Base-by-base conservation (phyloP, 2,113 vertebrate species). In the Rutilus rutilus region DNA sequence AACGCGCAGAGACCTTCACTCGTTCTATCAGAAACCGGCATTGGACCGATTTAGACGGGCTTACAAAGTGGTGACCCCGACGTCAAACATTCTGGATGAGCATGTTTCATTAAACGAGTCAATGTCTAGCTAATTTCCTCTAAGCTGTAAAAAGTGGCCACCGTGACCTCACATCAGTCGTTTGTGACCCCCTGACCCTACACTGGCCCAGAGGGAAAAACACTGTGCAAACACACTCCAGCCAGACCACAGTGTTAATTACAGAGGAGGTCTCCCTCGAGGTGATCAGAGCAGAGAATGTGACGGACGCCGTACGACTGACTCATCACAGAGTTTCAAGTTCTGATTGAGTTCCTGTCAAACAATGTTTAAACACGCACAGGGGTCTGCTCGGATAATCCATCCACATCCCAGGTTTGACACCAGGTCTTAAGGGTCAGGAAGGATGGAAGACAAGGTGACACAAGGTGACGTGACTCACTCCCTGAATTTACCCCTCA, bases 271-370 rank as follows among this genome's bases (percentile, higher is more conserved):
- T 27, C 33, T 39, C 65, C 50, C 21, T 39, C 33, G 23, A 6
- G 81, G 82, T 11, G 54, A 75, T 25, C 30, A 6, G 11, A 60
- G 42, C 36, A 67, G 47, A 57, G n/a, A 80, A 30, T 52, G 42
- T 67, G 62, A 69, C 27, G 8, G 69, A 62, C 14, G n/a, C 2
- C 19, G 21, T 36, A 23, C 11, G 25, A 76, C 76, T 84, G 54
- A 84, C 84, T 87, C 80, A 86, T 86, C 74, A 19, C 27, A 5
- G 9, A 25, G 67, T 60, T 67, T 79, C 54, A 76, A 77, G 80
- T 85, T 59, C 86, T 73, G 89, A 88, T 82, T 59, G 83, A 89
- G 87, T 87, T 87, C 85, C 86, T 89, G 64, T 85, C 83, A 30
- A 57, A 33, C 57, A 42, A 71, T 79, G 87, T 85, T 86, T 85